Conservation (phyloP, 2,888 invertebrate genomes). For the Esperia sulphurella region DNA sequence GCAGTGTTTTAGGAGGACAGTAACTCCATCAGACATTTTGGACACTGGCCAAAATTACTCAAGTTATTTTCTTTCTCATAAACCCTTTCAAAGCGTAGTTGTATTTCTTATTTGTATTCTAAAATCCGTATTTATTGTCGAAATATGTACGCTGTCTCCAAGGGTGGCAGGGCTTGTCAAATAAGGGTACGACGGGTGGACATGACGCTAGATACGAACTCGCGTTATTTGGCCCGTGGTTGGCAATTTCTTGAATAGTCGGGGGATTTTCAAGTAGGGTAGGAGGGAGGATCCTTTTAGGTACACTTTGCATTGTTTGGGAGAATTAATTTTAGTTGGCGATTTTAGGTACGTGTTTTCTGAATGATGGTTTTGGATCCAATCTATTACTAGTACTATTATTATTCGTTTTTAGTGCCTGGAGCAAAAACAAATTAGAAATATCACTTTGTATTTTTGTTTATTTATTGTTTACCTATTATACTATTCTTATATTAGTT, state of each 20-base stretch:
- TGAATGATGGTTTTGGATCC: too few relatives aligned
- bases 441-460: too few relatives aligned
- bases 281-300: not conserved
- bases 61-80: not conserved
- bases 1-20: too few relatives aligned
- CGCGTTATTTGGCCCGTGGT: slow-evolving; percentile 41
- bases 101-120: not conserved
- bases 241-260: slow-evolving; percentile 62
- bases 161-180: slow-evolving; percentile 31
- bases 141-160: slow-evolving; percentile 30
- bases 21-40: not conserved
- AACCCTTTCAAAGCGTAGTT: too few relatives aligned
- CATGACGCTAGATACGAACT: slow-evolving; percentile 35
- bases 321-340: slow-evolving; percentile 53
- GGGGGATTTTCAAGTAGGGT: slow-evolving; percentile 34
- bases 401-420: too few relatives aligned
- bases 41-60: not conserved
- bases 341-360: slow-evolving; percentile 14
- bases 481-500: too few relatives aligned
- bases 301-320: not conserved
- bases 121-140: slow-evolving; percentile 6
- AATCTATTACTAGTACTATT: too few relatives aligned
- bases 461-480: too few relatives aligned
- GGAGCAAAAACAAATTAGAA: too few relatives aligned
- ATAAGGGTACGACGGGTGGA: slow-evolving; percentile 31